Conservation (phyloP, 1,140 invertebrate species). For the Drosophila bocqueti region DNA sequence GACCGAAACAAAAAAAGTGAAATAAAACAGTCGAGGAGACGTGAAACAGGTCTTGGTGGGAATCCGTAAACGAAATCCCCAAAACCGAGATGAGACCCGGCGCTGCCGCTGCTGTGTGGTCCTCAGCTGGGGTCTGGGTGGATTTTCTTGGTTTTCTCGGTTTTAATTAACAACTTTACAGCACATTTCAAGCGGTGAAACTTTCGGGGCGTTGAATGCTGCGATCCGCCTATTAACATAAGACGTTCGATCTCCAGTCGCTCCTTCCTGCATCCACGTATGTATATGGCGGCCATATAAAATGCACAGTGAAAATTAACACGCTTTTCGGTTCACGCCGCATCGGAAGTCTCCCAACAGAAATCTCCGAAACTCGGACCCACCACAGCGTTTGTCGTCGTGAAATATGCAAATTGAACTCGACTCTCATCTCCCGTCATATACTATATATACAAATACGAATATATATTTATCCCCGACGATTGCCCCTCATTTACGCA, state of each 20-base stretch:
- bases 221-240: constrained; percentile 74
- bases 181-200: constrained; percentile 75
- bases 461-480: constrained; percentile 27
- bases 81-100: constrained; percentile 28
- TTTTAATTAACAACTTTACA: constrained; percentile 83
- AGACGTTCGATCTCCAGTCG: constrained; percentile 67
- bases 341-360: constrained; percentile 47
- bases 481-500: constrained; percentile 52
- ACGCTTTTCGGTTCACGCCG: constrained; percentile 81
- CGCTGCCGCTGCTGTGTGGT: constrained; percentile 53
- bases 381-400: constrained; percentile 75
- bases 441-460: constrained; percentile 6
- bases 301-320: constrained; percentile 83
- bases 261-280: constrained; percentile 17
- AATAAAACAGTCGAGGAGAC: constrained; percentile 6
- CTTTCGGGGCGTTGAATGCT: constrained; percentile 60
- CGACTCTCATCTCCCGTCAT: constrained; percentile 22
- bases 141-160: constrained; percentile 57
- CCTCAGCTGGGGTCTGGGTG: constrained; percentile 53
- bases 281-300: constrained; percentile 66
- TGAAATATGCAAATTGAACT: constrained; percentile 73
- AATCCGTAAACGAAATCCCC: constrained; percentile 58
- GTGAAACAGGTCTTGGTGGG: constrained; percentile 62
- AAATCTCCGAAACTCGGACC: constrained; percentile 41
- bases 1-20: not conserved